Evolutionary conservation across 2,888 invertebrate genomes (phyloP).

Genomic region (Orthosia gothica): DNA sequence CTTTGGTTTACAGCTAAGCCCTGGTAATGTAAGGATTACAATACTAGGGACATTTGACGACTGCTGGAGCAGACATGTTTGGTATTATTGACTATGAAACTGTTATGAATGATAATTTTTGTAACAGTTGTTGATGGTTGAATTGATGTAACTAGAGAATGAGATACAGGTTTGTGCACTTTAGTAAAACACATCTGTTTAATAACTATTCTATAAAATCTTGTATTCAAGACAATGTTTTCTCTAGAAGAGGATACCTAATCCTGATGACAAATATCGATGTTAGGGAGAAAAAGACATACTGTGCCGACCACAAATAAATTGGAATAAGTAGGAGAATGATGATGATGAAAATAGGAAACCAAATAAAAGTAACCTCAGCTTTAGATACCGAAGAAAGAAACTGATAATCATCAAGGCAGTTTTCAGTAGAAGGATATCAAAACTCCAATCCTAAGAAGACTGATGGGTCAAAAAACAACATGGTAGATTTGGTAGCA

Average conservation of each 20-base stretch:
- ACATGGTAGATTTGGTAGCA: background rate
- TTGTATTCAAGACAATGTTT: background rate
- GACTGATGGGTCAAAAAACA: background rate
- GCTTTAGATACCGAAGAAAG: background rate
- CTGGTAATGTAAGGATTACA: constrained; percentile 66
- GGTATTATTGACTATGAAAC: constrained; percentile 44
- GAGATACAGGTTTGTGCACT: background rate
- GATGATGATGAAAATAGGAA: background rate
- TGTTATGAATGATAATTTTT: constrained; percentile 30
- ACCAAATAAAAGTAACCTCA: background rate
- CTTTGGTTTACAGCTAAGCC: constrained; percentile 62
- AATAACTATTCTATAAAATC: background rate
- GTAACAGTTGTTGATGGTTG: background rate
- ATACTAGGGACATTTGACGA: constrained; percentile 57
- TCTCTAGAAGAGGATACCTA: background rate
- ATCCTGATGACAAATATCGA: background rate
- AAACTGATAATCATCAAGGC: background rate
- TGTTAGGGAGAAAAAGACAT: background rate
- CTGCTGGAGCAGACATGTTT: constrained; percentile 48
- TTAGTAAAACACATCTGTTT: background rate
- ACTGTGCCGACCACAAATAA: background rate
- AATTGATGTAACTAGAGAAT: background rate
- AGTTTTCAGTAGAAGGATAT: background rate
- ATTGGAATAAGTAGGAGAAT: too few relatives aligned
- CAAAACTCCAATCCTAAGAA: background rate